phyloP scores from a whole-genome alignment of 2,113 vertebrate genomes.

The Galeopterus variegatus region DNA sequence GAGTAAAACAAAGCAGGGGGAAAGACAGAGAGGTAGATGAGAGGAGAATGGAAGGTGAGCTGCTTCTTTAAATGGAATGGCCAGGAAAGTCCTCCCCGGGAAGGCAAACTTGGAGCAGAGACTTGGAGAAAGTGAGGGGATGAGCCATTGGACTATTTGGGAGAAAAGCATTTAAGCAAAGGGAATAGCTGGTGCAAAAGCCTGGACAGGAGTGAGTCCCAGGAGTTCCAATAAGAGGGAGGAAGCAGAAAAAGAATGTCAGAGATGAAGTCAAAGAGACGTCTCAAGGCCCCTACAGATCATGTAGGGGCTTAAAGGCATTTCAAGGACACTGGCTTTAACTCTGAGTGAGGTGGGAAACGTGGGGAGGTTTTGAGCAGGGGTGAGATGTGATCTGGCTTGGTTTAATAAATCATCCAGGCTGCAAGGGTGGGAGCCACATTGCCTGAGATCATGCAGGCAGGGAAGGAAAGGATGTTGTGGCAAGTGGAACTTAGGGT shows the following conservation, averaged over 20 bases:
- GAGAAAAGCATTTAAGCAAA: background rate
- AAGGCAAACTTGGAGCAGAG: background rate
- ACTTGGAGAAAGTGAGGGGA: background rate
- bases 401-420: background rate
- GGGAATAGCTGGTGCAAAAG: background rate
- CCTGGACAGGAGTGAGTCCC: background rate
- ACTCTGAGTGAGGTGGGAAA: background rate
- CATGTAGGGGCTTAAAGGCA: background rate
- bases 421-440: background rate
- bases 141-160: background rate
- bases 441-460: background rate
- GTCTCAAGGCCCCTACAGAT: background rate
- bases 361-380: background rate
- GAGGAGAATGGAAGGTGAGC: background rate
- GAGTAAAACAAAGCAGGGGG: background rate
- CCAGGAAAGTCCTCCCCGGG: background rate
- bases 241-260: background rate
- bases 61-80: background rate
- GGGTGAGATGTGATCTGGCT: background rate
- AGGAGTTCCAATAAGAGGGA: background rate
- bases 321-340: background rate
- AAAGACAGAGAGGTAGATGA: background rate
- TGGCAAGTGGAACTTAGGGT: background rate
- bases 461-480: background rate
- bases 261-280: background rate